Evolutionary conservation across 2,888 invertebrate genomes (phyloP), one percentile per base, ranked within the genome.

Genomic region (Euclidia mi): DNA sequence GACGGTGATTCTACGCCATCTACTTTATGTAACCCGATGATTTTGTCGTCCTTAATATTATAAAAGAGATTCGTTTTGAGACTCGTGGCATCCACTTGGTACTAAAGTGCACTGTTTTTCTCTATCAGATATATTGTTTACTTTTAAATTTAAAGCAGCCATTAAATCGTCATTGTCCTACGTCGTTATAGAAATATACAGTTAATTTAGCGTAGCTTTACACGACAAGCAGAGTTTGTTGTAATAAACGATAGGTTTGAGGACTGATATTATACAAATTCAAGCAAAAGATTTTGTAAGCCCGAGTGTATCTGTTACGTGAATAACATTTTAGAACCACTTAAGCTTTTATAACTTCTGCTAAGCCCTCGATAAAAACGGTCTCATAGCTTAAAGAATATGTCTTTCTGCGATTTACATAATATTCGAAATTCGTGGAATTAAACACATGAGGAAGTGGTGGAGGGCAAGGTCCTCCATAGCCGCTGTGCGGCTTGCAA

Each of bases 1-100:
- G 46, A 9, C 31, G 65, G 42, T 0, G 56, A 44, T 46, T 72
- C 70, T 1, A 58, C 25, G 12, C 71, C 73, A 18, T 76, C 56
- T 28, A 75, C 46, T 52, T 78, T 76, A 15, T 76, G 73, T 10
- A 78, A 75, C 3, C 78, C 78, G 7, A 58, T 45, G 9, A 78
- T 66, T 52, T 51, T 76, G 20, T 79, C 72, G 11, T 64, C 11
- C 43, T 56, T 65, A 4, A 65, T 56, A 42, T 70, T 45, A 52
- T 71, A 76, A 56, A 58, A 67, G 2, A 78, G 18, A 31, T 69
- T 51, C 9, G 61, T 35, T 47, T 74, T 72, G 31, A 78, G 43
- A 18, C 44, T 47, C 59, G 69, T 73, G 0, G 64, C 43, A 28
- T 56, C 70, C 11, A 75, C 42, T 1, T n/a, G n/a, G n/a, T n/a